Evolutionary conservation across 2,888 invertebrate genomes (phyloP).

Genomic region (Chymomyza procnemis): DNA sequence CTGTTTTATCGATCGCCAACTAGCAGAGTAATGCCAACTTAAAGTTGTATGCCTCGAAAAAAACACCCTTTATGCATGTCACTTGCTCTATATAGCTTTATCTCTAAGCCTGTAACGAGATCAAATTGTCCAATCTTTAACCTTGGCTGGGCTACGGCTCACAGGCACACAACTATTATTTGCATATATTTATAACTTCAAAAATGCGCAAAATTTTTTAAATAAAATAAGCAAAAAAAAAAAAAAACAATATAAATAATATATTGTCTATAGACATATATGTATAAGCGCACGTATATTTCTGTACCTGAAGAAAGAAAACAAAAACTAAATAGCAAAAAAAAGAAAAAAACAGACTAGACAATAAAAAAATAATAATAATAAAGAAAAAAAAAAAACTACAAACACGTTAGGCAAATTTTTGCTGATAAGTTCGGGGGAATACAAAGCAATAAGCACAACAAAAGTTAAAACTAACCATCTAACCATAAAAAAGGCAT

Average conservation of each 20-base stretch:
- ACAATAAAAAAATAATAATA: conserved; percentile 12
- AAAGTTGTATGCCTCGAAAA: no score
- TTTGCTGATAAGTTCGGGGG: conserved; percentile 51
- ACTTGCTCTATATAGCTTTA: background rate
- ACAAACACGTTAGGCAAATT: conserved; percentile 48
- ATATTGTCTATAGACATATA: background rate
- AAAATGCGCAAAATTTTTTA: background rate
- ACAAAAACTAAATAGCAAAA: no score
- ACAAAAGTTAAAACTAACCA: background rate
- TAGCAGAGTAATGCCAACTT: no score
- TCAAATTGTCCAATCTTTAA: background rate
- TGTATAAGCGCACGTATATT: background rate
- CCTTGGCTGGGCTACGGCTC: background rate
- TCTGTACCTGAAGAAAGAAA: conserved; percentile 10
- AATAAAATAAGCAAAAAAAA: conserved; percentile 20
- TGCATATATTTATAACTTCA: background rate
- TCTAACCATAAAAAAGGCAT: conserved; percentile 6
- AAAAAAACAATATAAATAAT: conserved; percentile 5
- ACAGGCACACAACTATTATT: background rate
- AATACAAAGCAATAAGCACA: background rate
- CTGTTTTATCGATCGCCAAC: no score
- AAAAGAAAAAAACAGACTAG: conserved; percentile 21
- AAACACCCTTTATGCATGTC: background rate
- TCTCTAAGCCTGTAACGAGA: background rate
- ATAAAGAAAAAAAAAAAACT: conserved; percentile 12